Conservation (phyloP, 37 sponge, comb jelly and placozoan genomes). For the Haliclona indistincta region DNA sequence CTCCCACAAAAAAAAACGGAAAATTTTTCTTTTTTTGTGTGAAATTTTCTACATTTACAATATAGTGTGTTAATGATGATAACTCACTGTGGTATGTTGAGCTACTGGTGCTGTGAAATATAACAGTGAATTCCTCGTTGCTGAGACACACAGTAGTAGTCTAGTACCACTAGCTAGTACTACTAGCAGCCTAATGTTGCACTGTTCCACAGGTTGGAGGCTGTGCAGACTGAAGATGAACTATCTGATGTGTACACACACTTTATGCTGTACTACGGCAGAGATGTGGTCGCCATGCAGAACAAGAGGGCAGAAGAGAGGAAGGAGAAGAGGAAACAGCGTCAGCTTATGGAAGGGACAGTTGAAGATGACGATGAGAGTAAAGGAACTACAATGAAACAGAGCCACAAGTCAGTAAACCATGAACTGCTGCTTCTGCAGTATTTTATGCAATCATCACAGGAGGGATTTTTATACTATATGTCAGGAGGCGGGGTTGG, state of each 20-base stretch:
- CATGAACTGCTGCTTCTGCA: no score
- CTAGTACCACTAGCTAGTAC: no score
- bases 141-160: no score
- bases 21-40: no score
- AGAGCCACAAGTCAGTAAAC: constrained; percentile 22
- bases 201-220: constrained; percentile 33
- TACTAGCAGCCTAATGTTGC: no score
- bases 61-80: no score
- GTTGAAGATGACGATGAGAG: background rate
- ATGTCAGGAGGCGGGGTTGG: constrained; percentile 89
- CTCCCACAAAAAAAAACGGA: no score
- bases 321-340: constrained; percentile 25
- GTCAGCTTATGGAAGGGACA: background rate
- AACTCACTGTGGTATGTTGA: no score
- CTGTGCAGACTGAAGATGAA: constrained; percentile 83
- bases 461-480: constrained; percentile 80
- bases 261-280: constrained; percentile 86
- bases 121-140: no score
- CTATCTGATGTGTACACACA: constrained; percentile 89
- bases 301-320: constrained; percentile 24
- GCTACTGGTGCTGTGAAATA: no score
- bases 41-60: no score
- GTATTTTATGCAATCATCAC: background rate
- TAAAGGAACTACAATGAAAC: constrained; percentile 36
- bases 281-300: constrained; percentile 83